phyloP scores from a whole-genome alignment of 2,797 vertebrate species.

The Clarias fuscus region DNA sequence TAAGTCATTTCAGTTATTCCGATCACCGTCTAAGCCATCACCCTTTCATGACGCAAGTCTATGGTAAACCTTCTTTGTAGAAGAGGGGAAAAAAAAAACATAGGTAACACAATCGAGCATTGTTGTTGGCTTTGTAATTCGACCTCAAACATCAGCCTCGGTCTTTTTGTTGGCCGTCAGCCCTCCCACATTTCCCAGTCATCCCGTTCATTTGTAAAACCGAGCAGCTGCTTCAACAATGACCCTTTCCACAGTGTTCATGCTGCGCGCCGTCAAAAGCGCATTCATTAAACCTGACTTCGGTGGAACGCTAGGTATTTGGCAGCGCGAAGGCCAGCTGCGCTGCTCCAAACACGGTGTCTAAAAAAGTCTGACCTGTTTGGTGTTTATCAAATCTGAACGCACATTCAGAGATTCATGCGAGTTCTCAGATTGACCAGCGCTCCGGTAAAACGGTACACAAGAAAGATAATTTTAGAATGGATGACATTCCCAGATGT shows the following conservation, averaged over 20 bases:
- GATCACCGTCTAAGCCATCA: not conserved
- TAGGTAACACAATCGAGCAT: not conserved
- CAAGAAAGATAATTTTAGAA: conserved; percentile 33
- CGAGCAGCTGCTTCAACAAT: conserved; percentile 8
- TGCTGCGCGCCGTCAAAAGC: not conserved
- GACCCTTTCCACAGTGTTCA: not conserved
- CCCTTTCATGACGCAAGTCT: not conserved
- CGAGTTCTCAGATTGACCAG: not conserved
- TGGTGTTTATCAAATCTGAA: not conserved
- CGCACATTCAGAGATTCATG: not conserved
- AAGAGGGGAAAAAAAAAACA: not conserved
- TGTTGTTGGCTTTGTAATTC: not conserved
- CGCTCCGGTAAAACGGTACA: not conserved
- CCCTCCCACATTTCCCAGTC: not conserved
- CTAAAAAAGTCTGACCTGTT: not conserved
- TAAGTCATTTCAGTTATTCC: no score
- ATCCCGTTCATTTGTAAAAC: conserved; percentile 25
- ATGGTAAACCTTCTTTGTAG: not conserved
- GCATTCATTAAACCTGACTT: conserved; percentile 30
- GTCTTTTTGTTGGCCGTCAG: conserved; percentile 21
- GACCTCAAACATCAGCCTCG: not conserved
- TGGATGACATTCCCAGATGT: conserved; percentile 34
- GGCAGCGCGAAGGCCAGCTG: conserved; percentile 8
- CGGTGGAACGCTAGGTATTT: conserved; percentile 15
- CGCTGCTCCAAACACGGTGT: not conserved